These are phyloP conservation scores for Onchidella celtica DNA, from an alignment of 2,888 invertebrate genomes.

Conservation along the genomic window DNA sequence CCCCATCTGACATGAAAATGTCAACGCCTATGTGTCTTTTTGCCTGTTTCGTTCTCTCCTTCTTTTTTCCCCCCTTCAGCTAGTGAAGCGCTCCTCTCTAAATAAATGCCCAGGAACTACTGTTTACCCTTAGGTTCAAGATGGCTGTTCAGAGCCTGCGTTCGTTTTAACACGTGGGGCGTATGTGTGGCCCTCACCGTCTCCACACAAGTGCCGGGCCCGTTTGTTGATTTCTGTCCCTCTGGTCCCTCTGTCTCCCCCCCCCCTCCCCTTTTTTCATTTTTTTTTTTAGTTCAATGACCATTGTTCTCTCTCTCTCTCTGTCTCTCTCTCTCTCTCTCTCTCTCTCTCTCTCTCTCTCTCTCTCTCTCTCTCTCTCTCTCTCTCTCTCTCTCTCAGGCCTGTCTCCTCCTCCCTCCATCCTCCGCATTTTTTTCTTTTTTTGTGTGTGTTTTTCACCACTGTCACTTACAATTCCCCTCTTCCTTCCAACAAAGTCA, in stretches of 20 bases:
- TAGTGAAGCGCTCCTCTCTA: not conserved
- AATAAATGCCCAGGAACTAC: slow-evolving; percentile 19
- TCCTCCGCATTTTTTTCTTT: too few relatives aligned
- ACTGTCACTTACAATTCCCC: too few relatives aligned
- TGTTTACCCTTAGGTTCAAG: slow-evolving; percentile 21
- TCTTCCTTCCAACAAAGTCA: too few relatives aligned
- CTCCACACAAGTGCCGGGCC: not conserved
- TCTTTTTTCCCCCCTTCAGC: not conserved
- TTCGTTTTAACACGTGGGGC: slow-evolving; percentile 6
- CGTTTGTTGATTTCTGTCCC: slow-evolving; percentile 23
- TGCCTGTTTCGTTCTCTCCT: not conserved
- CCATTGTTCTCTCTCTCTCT: not conserved
- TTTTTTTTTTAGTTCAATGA: not conserved
- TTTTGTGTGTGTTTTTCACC: too few relatives aligned
- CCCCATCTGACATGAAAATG: too few relatives aligned
- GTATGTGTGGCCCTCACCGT: not conserved
- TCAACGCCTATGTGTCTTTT: too few relatives aligned
- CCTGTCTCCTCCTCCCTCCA: too few relatives aligned
- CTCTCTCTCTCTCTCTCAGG: not conserved
- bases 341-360: not conserved
- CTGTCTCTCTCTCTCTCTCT: not conserved
- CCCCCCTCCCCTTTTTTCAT: not conserved
- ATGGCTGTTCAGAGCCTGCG: slow-evolving; percentile 7
- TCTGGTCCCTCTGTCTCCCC: not conserved
- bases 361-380: not conserved